phyloP scores from a whole-genome alignment of 2,113 vertebrate genomes.

The Psilopsiagon aurifrons region DNA sequence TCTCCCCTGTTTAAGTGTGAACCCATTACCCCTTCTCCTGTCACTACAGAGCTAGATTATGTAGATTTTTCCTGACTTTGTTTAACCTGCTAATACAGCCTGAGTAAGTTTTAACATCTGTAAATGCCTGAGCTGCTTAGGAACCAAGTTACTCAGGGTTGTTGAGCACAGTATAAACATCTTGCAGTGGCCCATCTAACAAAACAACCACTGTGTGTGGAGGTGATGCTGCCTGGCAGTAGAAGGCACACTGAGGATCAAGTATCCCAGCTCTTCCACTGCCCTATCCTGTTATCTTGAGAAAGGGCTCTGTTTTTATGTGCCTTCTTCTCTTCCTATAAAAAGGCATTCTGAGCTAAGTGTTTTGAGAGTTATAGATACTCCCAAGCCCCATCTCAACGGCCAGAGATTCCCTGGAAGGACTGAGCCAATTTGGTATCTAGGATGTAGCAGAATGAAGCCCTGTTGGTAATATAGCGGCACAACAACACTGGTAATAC shows the following conservation, averaged over 20 bases:
- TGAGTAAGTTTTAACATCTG: not conserved
- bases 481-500: not conserved
- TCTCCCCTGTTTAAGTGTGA: not conserved
- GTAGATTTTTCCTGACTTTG: not conserved
- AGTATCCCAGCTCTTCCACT: not conserved
- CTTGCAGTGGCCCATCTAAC: not conserved
- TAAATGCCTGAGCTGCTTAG: not conserved
- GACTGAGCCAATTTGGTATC: not conserved
- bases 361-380: not conserved
- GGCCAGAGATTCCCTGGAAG: not conserved
- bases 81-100: not conserved
- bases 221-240: not conserved
- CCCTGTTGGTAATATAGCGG: not conserved
- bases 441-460: not conserved
- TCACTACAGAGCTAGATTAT: not conserved
- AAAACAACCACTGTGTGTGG: not conserved
- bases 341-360: not conserved
- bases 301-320: not conserved
- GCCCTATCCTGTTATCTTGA: not conserved
- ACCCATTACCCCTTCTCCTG: not conserved
- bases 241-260: accelerated
- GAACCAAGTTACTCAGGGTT: not conserved
- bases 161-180: not conserved
- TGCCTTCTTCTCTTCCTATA: not conserved
- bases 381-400: not conserved